Evolutionary conservation across 2,113 vertebrate genomes (phyloP), one percentile per base, ranked within the genome.

Genomic region (Beaufortia kweichowensis): DNA sequence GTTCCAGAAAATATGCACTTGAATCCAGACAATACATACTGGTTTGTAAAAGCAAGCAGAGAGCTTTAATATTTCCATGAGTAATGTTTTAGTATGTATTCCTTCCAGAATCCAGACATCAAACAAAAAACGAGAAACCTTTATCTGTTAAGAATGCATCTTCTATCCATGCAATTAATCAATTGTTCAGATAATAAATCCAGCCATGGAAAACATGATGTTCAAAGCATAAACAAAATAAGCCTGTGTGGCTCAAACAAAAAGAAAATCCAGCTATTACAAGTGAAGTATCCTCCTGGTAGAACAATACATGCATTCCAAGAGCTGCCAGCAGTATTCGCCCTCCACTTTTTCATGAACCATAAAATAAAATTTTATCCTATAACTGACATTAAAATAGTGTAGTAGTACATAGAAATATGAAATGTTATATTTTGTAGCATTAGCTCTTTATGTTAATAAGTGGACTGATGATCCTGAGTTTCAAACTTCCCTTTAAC

Each of bases 271-370:
- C 60, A 75, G 29, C 60, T 65, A 62, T 48, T 26, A 57, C 23
- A 57, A 50, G 12, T 28, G 2, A 50, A 15, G 14, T 55, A 31
- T 35, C 55, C 60, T 74, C 56, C 66, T 64, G 46, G 53, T 60
- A 83, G 24, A 83, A 82, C 78, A 80, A 68, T 59, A 68, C 48
- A 59, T 56, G 84, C 74, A 41, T 53, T 41, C 41, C 64, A 70
- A 55, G 53, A 79, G 53, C 76, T 77, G 60, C 76, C 78, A 67
- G 61, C 82, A 79, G 73, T 75, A 79, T 53, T 75, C 35, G 75
- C 63, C 11, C 9, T 53, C 17, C 10, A 11, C 43, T 48, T 53
- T 46, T 53, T 63, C 33, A 60, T 63, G 39, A 5, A 70, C 67
- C 33, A 60, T 63, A 35, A 5, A 70, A 75, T 69, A 75, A 55